Conservation (phyloP, 1,140 invertebrate genomes). For the Cardiocondyla obscurior region DNA sequence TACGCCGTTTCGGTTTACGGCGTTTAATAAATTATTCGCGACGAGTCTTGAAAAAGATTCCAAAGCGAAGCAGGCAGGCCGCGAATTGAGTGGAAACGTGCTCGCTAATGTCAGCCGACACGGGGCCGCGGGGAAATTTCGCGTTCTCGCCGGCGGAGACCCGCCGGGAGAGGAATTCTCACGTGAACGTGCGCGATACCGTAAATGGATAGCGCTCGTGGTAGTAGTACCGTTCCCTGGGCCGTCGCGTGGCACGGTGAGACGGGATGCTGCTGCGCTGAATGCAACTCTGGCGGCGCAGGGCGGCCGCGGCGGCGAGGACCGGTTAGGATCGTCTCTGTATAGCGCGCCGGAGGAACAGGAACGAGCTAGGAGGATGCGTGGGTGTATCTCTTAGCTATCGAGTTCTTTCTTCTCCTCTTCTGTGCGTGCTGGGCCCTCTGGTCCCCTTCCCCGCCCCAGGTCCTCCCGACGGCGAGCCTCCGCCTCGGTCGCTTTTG, state of each 20-base stretch:
- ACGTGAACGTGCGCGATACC: slow-evolving; percentile 68
- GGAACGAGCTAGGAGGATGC: slow-evolving; percentile 63
- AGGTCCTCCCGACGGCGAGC: slow-evolving; percentile 2
- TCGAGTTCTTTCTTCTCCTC: slow-evolving; percentile 62
- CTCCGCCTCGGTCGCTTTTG: slow-evolving; percentile 26
- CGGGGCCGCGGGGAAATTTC: not conserved
- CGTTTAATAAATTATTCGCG: not conserved
- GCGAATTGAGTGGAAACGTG: not conserved
- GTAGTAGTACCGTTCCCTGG: slow-evolving; percentile 64
- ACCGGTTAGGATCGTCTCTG: slow-evolving; percentile 69
- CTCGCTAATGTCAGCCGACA: not conserved
- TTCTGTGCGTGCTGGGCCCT: slow-evolving; percentile 14
- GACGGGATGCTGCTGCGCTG: slow-evolving; percentile 25
- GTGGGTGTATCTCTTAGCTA: slow-evolving; percentile 71
- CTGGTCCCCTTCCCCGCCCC: not conserved
- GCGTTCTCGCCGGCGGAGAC: slow-evolving; percentile 52
- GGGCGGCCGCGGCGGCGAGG: slow-evolving; percentile 56
- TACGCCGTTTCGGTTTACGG: no score
- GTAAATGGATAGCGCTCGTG: slow-evolving; percentile 68
- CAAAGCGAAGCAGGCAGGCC: not conserved
- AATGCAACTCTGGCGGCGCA: slow-evolving; percentile 53
- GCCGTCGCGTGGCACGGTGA: slow-evolving; percentile 39
- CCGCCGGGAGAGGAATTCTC: slow-evolving; percentile 60
- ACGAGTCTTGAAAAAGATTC: not conserved
- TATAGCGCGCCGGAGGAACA: slow-evolving; percentile 36